Conservation (phyloP, 2,797 vertebrate species). For the Jordanella pulchra region DNA sequence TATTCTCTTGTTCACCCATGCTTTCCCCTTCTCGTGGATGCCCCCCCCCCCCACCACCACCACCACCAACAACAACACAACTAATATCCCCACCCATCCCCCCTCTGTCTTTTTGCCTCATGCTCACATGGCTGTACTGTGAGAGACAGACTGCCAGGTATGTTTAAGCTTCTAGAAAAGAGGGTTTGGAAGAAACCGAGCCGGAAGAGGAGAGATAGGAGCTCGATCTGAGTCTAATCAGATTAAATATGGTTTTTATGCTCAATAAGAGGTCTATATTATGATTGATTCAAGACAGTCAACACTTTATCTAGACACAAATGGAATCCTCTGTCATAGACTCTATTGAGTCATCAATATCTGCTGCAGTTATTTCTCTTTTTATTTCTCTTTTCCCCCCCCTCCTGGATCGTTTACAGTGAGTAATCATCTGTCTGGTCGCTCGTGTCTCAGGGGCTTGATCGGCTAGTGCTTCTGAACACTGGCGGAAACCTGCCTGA, state of each 20-base stretch:
- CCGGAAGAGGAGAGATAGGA: conserved; percentile 9
- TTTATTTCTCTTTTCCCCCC: too few species aligned
- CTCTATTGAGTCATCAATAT: conserved; percentile 99
- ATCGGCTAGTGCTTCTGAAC: conserved; percentile 92
- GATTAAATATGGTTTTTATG: conserved; percentile 97
- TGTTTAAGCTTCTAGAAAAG: conserved; percentile 55
- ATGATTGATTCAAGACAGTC: conserved; percentile 93
- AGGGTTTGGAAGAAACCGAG: conserved; percentile 7
- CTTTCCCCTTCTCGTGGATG: conserved; percentile 23
- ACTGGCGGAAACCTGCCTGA: conserved; percentile 88
- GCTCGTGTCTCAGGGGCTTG: conserved; percentile 90
- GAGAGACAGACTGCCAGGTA: conserved; percentile 87
- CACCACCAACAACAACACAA: conserved; percentile 42
- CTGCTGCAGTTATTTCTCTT: conserved; percentile 74
- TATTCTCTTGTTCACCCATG: conserved; percentile 56
- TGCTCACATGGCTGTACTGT: conserved; percentile 37
- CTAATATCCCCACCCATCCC: conserved; percentile 44
- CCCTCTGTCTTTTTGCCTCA: conserved; percentile 34
- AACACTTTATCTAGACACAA: conserved; percentile 94
- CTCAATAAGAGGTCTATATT: conserved; percentile 94
- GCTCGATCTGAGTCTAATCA: conserved; percentile 92
- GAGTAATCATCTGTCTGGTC: conserved; percentile 98
- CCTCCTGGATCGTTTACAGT: conserved; percentile 94
- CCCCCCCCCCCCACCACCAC: conserved; percentile 3
- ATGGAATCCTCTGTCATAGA: conserved; percentile 95